Conservation (phyloP, 2,797 vertebrate species). For the Varecia variegata region DNA sequence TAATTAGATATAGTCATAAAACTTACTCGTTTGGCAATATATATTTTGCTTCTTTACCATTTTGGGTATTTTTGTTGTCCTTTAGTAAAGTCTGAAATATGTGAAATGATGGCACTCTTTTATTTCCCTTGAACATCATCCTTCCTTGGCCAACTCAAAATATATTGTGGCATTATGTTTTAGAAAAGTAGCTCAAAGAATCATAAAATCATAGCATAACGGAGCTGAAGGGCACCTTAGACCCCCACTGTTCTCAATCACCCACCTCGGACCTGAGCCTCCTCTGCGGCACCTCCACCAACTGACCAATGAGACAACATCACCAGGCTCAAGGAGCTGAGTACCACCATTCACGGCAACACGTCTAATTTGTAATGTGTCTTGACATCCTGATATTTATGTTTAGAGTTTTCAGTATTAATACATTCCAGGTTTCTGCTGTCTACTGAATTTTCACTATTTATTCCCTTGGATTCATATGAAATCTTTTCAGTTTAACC, state of each 20-base stretch:
- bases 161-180: background rate
- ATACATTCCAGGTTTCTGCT: background rate
- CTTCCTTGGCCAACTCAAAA: background rate
- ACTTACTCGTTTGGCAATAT: background rate
- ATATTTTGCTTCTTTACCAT: background rate
- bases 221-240: background rate
- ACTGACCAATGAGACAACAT: background rate
- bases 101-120: slow-evolving; percentile 4
- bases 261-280: background rate
- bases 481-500: background rate
- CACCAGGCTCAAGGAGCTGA: background rate
- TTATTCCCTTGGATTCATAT: background rate
- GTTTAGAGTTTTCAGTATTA: background rate
- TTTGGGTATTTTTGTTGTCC: background rate
- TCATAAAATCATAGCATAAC: background rate
- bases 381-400: background rate
- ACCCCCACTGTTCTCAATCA: background rate
- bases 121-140: background rate
- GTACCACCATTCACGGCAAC: background rate
- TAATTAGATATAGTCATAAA: background rate
- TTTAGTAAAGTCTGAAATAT: background rate
- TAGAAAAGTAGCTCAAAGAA: background rate
- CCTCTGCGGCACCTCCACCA: background rate
- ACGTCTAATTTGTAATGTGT: background rate
- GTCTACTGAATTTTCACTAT: background rate